These are phyloP conservation scores for Melanchra persicariae DNA, from an alignment of 2,888 invertebrate genomes.

Conservation along the genomic window DNA sequence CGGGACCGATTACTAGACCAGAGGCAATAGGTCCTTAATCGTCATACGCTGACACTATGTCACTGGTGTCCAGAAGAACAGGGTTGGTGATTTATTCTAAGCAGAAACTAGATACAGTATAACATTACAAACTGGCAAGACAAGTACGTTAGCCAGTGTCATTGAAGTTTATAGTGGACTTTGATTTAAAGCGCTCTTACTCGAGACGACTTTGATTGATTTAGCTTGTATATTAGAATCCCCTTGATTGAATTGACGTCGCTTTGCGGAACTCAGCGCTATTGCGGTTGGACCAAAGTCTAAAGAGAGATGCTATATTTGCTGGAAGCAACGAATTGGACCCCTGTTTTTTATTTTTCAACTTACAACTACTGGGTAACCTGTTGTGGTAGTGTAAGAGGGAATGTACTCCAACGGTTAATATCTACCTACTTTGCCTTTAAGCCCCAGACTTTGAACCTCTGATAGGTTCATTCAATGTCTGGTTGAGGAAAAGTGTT, in stretches of 20 bases:
- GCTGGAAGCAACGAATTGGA: neutral
- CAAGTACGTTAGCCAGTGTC: slow-evolving; percentile 2
- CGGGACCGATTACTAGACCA: too few relatives aligned
- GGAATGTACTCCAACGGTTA: too few relatives aligned
- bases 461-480: too few relatives aligned
- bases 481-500: too few relatives aligned
- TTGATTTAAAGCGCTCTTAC: slow-evolving; percentile 36
- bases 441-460: too few relatives aligned
- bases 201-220: slow-evolving; percentile 33
- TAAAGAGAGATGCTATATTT: neutral
- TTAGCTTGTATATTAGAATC: slow-evolving; percentile 19
- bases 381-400: too few relatives aligned
- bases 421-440: too few relatives aligned
- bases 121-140: neutral
- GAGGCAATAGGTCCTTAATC: too few relatives aligned
- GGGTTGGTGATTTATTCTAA: neutral
- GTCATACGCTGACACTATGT: too few relatives aligned
- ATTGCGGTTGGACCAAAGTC: neutral
- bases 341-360: too few relatives aligned
- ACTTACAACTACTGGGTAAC: too few relatives aligned
- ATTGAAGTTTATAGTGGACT: slow-evolving; percentile 24
- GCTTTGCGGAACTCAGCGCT: slow-evolving; percentile 4
- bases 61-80: neutral
- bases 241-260: slow-evolving; percentile 28
- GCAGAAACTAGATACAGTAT: neutral